Evolutionary conservation across 2,888 invertebrate genomes (phyloP), one percentile per base, ranked within the genome.

Genomic region (Dasysyrphus albostriatus): DNA sequence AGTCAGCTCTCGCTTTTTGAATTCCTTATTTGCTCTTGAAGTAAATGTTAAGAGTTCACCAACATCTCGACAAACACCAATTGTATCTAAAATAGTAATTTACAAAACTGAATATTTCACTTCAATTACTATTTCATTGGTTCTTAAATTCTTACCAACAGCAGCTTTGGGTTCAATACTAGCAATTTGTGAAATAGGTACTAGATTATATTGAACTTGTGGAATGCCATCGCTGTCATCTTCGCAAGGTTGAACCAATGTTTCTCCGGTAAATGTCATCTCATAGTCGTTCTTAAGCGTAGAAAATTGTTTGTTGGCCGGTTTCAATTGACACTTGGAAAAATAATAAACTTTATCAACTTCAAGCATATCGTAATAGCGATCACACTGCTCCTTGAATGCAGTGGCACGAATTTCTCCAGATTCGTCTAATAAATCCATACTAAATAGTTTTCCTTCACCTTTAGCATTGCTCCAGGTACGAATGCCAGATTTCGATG

Each of bases 361-460:
- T 94, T 99, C 96, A 89, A 99, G 94, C 93, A 96, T 94, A 89
- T 98, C 96, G 91, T 95, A 98, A 92, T 95, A 99, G 90, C 97
- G 97, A 90, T 98, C 98, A 87, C 96, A 97, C 89, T 95, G 94
- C 74, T 97, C 97, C 89, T 95, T 96, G 91, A 99, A 99, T 3
- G 95, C 98, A 0, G 98, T 98, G 49, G 96, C 97, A 87, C 98
- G 94, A 88, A 99, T 98, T 93, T 99, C 98, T 3, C 98, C 98
- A 83, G 96, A 96, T 90, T 98, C 98, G 92, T 99, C 99, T 83
- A 97, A 93, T n/a, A 99, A 93, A 92, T 98, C 98, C 93, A 98
- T 95, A 84, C 95, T 97, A 92, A 99, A 99, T 3, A 99, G 93
- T 91, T 98, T 97, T 0, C 99, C 99, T 92, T 98, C 98, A 0